Evolutionary conservation across 1,140 invertebrate genomes (phyloP), one percentile per base, ranked within the genome.

Genomic region (Drosophila kikkawai): DNA sequence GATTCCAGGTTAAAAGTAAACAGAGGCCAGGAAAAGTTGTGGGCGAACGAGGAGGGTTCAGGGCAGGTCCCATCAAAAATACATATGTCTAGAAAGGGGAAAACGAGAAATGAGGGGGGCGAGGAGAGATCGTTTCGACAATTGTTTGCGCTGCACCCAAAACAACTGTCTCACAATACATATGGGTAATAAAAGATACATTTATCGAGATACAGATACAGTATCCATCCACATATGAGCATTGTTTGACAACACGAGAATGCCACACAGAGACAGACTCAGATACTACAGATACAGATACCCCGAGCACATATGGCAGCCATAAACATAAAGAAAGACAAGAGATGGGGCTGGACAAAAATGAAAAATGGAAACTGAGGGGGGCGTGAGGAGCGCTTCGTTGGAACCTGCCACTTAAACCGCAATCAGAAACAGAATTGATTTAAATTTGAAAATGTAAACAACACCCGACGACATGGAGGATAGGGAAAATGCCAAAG

Each of bases 381-480:
- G 36, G 36, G 53, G 39, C 8, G 37, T 26, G 42, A 44, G 55
- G 17, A 47, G 58, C 41, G 34, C 34, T 60, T 44, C 58, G 64
- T 39, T 61, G 79, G 51, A 86, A 73, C 58, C 73, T 87, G 84
- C 77, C 85, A 87, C 84, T 87, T 87, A 90, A 84, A 79, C 45
- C 44, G 78, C 84, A 87, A 87, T 87, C 84, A 88, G 61, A 88
- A 79, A 60, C 69, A 47, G 84, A 87, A 87, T 84, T 87, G 84
- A 84, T 87, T 88, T 80, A 68, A 88, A 87, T 88, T 83, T 88
- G 73, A 88, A 77, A 76, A 70, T 71, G 76, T 87, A 73, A 86
- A 82, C 82, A 86, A 69, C 39, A 55, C 57, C 58, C 59, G n/a
- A 15, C 36, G 26, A 17, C 36, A 39, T 37, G 32, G 55, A 17